Evolutionary conservation across 2,888 invertebrate species (phyloP).

Genomic region (Allacma fusca): DNA sequence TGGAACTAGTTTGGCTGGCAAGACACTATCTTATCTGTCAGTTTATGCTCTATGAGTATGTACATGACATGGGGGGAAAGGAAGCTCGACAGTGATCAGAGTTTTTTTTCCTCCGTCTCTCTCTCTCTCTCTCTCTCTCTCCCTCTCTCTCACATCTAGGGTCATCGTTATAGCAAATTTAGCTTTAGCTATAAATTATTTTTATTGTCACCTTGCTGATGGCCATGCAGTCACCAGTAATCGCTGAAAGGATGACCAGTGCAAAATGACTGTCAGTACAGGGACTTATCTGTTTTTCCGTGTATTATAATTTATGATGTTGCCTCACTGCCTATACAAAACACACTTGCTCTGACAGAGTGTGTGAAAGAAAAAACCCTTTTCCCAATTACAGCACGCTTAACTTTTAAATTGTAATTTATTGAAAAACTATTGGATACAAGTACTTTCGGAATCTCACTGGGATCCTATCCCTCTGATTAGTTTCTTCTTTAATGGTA

Average conservation of each 20-base stretch:
- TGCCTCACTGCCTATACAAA: slow-evolving; percentile 16
- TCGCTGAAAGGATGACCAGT: slow-evolving; percentile 29
- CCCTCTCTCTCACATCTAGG: neutral
- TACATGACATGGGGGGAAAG: neutral
- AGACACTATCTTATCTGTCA: slow-evolving; percentile 11
- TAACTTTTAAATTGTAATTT: slow-evolving; percentile 14
- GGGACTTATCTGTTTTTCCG: slow-evolving; percentile 24
- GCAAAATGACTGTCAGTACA: slow-evolving; percentile 2
- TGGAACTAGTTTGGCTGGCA: slow-evolving; percentile 22
- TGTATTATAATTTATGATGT: slow-evolving; percentile 33
- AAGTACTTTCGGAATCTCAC: neutral
- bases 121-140: neutral
- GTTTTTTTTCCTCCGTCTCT: neutral
- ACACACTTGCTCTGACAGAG: neutral
- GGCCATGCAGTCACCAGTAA: slow-evolving; percentile 15
- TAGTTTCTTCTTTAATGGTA: neutral
- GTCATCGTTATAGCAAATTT: slow-evolving; percentile 29
- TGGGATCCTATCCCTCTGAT: neutral
- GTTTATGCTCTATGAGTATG: slow-evolving; percentile 11
- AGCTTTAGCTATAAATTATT: slow-evolving; percentile 39
- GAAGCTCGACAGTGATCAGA: neutral
- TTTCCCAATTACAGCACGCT: slow-evolving; percentile 12
- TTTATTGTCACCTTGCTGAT: slow-evolving; percentile 42
- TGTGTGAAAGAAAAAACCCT: neutral
- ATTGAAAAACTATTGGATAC: slow-evolving; percentile 4